Evolutionary conservation across 2,888 invertebrate species (phyloP).

Genomic region (Phytoseiulus persimilis): DNA sequence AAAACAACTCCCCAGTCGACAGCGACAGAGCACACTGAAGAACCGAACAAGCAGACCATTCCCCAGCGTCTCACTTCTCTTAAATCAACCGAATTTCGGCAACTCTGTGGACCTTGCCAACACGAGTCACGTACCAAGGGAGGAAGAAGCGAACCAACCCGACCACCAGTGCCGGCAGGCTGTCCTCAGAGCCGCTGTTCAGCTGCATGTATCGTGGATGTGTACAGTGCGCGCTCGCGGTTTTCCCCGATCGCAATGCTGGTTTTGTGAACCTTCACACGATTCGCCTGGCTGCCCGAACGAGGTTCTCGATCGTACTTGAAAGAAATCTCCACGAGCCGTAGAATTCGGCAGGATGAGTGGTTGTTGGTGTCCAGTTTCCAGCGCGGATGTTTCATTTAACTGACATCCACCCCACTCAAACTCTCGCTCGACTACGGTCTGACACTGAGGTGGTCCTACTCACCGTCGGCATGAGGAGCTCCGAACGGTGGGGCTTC

Average conservation of each 20-base stretch:
- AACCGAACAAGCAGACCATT: not conserved
- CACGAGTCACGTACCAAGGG: not conserved
- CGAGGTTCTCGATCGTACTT: no score
- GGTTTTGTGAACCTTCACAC: no score
- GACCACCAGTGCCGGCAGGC: not conserved
- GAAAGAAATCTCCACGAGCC: no score
- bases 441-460: no score
- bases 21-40: not conserved
- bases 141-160: not conserved
- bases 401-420: no score
- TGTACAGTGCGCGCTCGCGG: no score
- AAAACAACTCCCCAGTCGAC: conserved; percentile 35
- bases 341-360: no score
- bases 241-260: no score
- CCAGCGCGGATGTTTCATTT: no score
- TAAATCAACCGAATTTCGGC: conserved; percentile 5
- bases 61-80: not conserved
- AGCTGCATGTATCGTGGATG: not conserved
- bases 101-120: not conserved
- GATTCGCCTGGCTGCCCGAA: no score
- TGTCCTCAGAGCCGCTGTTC: not conserved
- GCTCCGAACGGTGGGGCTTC: not conserved
- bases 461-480: not conserved
- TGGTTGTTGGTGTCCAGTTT: no score
- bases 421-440: no score